phyloP scores from a whole-genome alignment of 2,888 invertebrate genomes.

The Achlya flavicornis region DNA sequence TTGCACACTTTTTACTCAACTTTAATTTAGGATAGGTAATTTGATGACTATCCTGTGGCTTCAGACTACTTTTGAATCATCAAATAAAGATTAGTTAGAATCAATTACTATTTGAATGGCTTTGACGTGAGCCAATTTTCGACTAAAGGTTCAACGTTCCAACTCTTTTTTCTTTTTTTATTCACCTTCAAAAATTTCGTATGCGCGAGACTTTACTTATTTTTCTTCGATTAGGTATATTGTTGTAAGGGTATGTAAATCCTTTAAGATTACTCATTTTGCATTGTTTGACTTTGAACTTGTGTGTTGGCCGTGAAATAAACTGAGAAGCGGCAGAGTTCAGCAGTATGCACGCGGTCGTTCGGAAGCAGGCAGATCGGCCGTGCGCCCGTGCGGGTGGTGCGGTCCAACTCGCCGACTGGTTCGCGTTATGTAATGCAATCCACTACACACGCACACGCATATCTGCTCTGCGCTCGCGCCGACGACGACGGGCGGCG shows the following conservation, averaged over 20 bases:
- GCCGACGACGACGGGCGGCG: constrained; percentile 41
- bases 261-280: constrained; percentile 10
- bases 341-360: not conserved
- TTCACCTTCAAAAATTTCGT: not conserved
- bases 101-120: constrained; percentile 32
- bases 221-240: not conserved
- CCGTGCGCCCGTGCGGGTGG: constrained; percentile 28
- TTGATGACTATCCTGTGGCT: constrained; percentile 48
- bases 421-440: constrained; percentile 76
- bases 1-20: constrained; percentile 68
- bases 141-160: constrained; percentile 36
- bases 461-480: constrained; percentile 13
- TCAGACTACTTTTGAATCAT: constrained; percentile 47
- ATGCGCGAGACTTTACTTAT: constrained; percentile 10
- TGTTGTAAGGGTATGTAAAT: not conserved
- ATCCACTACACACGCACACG: constrained; percentile 48
- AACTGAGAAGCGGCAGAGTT: constrained; percentile 30
- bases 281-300: constrained; percentile 43
- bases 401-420: constrained; percentile 50
- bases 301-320: constrained; percentile 50
- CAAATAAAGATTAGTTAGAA: constrained; percentile 27
- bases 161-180: constrained; percentile 22
- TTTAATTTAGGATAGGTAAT: constrained; percentile 57
- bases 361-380: not conserved
- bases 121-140: constrained; percentile 42